Conservation (phyloP, 2,888 invertebrate species). For the Achlya flavicornis region DNA sequence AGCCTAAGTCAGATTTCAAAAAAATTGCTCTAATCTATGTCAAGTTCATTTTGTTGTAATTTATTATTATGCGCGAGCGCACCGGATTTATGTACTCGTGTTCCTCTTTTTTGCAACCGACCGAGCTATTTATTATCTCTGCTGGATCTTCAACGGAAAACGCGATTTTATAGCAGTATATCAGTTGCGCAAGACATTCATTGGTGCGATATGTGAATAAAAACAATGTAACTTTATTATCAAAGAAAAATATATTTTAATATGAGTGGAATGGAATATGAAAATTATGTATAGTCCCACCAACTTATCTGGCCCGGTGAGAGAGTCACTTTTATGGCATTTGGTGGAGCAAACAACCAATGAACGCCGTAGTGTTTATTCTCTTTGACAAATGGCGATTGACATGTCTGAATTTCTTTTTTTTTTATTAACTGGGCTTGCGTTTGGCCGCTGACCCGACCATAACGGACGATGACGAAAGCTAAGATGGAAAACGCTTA, state of each 20-base stretch:
- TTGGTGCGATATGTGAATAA: conserved; percentile 2
- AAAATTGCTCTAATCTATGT: conserved; percentile 37
- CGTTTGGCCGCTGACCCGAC: too few species aligned
- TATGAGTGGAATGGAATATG: too few species aligned
- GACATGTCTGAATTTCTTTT: too few species aligned
- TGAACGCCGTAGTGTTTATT: too few species aligned
- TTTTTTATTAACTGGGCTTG: too few species aligned
- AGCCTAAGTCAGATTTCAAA: conserved; percentile 1
- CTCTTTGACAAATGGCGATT: too few species aligned
- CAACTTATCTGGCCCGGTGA: too few species aligned
- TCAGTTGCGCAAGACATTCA: conserved; percentile 8
- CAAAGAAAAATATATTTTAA: neutral
- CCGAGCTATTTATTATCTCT: conserved; percentile 15
- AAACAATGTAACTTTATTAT: conserved; percentile 1
- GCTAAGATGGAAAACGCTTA: too few species aligned
- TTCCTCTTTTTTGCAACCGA: conserved; percentile 28
- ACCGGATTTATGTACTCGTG: conserved; percentile 30
- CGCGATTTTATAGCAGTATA: conserved; percentile 3
- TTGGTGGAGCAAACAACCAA: too few species aligned
- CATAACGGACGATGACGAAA: too few species aligned
- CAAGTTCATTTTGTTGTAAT: conserved; percentile 41
- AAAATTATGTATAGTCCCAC: too few species aligned
- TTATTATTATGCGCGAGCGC: conserved; percentile 36
- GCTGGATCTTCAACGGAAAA: conserved; percentile 10
- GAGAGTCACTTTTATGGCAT: too few species aligned